Percentiles rank a stretch among this genome's conserved stretches.
These are phyloP conservation scores for Baccha elongata DNA, from an alignment of 2,888 invertebrate species.

Conservation along the genomic window DNA sequence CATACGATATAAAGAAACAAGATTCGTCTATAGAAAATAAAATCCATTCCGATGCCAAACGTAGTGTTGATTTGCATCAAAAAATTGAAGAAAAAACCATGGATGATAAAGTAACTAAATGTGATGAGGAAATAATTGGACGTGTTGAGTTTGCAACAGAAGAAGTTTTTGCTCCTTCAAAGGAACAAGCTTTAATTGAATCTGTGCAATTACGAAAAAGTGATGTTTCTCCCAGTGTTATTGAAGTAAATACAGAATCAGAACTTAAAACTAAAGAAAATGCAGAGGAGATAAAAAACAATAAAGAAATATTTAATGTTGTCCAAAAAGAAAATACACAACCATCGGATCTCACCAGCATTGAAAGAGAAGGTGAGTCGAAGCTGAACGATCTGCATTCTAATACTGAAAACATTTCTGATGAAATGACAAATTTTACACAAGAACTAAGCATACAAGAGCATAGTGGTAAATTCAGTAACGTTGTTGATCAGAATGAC, in stretches of 20 bases:
- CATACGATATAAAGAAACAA: neutral
- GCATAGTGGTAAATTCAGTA: neutral
- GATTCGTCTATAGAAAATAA: neutral
- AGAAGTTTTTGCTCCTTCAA: slow-evolving; percentile 37
- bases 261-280: neutral
- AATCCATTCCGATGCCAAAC: neutral
- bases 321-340: neutral
- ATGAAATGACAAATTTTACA: neutral
- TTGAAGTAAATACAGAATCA: slow-evolving; percentile 7
- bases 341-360: neutral
- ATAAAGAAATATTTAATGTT: neutral
- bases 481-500: neutral
- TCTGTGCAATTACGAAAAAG: slow-evolving; percentile 6
- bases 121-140: slow-evolving; percentile 54
- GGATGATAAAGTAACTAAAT: slow-evolving; percentile 42
- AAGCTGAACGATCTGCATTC: neutral
- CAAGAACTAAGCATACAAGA: neutral
- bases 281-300: too few species aligned
- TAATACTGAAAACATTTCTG: neutral
- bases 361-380: neutral
- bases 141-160: slow-evolving; percentile 50
- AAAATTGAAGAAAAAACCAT: slow-evolving; percentile 13
- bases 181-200: neutral
- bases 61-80: neutral
- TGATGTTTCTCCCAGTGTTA: slow-evolving; percentile 42